Base-by-base conservation (phyloP, 2,888 invertebrate species). In the Beris chalybata region DNA sequence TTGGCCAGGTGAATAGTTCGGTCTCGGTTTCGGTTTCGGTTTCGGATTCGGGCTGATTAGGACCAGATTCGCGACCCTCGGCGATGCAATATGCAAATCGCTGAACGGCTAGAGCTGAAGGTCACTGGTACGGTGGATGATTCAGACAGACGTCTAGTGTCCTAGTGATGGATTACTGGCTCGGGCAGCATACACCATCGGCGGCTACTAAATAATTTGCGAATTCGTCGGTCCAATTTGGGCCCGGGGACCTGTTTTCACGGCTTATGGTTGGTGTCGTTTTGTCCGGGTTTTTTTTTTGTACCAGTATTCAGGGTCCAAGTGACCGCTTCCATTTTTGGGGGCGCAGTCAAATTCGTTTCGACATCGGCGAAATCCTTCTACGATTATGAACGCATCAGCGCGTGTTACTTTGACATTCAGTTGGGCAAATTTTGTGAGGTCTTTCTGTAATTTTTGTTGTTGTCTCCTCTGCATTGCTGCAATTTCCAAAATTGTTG, bases 231-330 rank as follows among this genome's bases (percentile, higher is more conserved):
- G 31, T 54, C 47, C 55, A 66, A 66, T 59, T 59, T 38, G 55
- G 65, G 59, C 73, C 70, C 69, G 70, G 5, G 9, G 72, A 72
- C 73, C 71, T 71, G 69, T 64, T 70, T 72, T 73, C 72, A 74
- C 72, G 74, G 73, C 67, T 71, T 53, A 48, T 64, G 58, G 64
- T 69, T 59, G 55, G 63, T 63, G n/a, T n/a, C 45, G 45, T n/a
- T 45, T 11, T 45, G 45, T 22, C 22, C 22, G 22, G 22, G 22
- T 22, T 22, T 22, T 22, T n/a, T 32, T 38, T 38, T 9, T 1
- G 38, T 38, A 38, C 38, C 38, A 4, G 38, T 38, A 38, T 38
- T 1, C 38, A 3, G 38, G 22, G 9, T 9, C 38, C 5, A 48
- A 13, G 59, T 48, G 48, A 48, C 59, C 30, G 48, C 13, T 64